Conservation (phyloP, 2,113 vertebrate species). For the Phalacrocorax brasilianus region DNA sequence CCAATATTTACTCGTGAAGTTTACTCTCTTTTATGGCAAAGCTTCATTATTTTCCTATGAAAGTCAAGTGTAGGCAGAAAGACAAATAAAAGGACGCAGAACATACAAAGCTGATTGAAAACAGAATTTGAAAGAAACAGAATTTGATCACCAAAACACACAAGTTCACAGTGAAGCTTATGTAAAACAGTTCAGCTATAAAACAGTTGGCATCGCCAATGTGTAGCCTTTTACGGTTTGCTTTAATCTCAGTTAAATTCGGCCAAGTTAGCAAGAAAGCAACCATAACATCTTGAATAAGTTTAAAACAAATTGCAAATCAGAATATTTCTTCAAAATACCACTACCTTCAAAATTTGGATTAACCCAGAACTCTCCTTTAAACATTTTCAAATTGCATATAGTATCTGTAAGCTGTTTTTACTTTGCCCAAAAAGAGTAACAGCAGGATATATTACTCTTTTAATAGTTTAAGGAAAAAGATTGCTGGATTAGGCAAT, state of each 20-base stretch:
- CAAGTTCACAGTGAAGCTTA: background rate
- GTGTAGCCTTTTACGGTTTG: background rate
- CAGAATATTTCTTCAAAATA: background rate
- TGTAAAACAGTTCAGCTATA: background rate
- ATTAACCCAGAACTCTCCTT: background rate
- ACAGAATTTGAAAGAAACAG: background rate
- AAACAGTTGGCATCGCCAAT: background rate
- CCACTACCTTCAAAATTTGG: background rate
- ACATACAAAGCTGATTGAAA: background rate
- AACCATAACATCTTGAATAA: background rate
- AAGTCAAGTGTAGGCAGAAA: background rate
- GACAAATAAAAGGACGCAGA: background rate
- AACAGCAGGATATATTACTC: background rate
- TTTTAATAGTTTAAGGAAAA: background rate
- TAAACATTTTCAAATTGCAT: background rate
- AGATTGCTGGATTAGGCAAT: background rate
- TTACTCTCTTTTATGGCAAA: background rate
- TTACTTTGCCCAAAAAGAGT: background rate
- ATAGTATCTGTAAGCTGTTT: background rate
- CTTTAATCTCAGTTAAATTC: background rate
- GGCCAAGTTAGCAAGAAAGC: background rate
- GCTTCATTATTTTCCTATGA: background rate
- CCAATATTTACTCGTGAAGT: background rate
- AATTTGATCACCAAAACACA: background rate
- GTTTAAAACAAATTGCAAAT: background rate